Base-by-base conservation (phyloP, 2,888 invertebrate genomes). In the Molanna angustata region DNA sequence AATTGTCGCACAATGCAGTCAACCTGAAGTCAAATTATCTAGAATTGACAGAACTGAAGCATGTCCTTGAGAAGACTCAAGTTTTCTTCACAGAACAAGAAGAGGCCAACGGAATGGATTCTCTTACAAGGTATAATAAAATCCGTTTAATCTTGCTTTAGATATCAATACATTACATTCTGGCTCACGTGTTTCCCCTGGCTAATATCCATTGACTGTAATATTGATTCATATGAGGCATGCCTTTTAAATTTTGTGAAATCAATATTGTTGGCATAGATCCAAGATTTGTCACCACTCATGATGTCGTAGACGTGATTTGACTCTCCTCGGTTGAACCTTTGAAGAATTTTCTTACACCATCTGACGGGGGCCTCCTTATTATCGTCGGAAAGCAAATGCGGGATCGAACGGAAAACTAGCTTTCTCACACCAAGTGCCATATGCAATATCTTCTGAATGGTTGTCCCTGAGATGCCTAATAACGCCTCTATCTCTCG, bases 51-150 rank as follows among this genome's bases (percentile, higher is more conserved):
- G 97, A 98, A 71, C 71, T 98, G 63, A 86, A 82, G 61, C 90
- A 93, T 66, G 95, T 98, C 32, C 79, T 98, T 49, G 88, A 91
- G 69, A 95, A 94, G 69, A 94, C 97, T 0, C 90, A 93, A 67
- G 82, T 83, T 2, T 94, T 94, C 76, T 94, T 94, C 75, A 84
- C 82, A 64, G 92, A 93, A 61, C 86, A 87, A 69, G 86, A 87
- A 67, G 86, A 86, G 66, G 74, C 72, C 47, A 80, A 81, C 62
- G 85, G 85, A 61, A 76, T 80, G 63, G 84, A 84, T 64, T 78
- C 82, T 0, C 70, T 83, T 62, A 82, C 82, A 42, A 79, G 81
- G 77, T 56, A 33, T 11, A 18, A n/a, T 13, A 17, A 20, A 17
- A 18, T 18, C 18, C 2, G 13, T 40, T 17, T 19, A 40, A 17